A percentile compares a stretch with the other conserved stretches of the same genome.
phyloP scores from a whole-genome alignment of 2,797 vertebrate species.

The Hozukius guyotensis region DNA sequence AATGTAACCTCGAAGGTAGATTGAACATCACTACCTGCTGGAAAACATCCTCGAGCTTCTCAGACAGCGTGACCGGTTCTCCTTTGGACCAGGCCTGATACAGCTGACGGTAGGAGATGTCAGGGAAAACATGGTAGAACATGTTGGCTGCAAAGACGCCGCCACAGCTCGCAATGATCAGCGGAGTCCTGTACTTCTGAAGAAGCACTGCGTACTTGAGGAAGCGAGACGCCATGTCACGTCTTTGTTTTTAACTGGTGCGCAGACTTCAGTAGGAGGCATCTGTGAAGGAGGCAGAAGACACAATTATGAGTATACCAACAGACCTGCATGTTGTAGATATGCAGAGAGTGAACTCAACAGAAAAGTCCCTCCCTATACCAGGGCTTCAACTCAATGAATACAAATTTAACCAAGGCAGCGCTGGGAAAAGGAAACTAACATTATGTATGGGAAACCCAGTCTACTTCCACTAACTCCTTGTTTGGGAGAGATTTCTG shows the following conservation, averaged over 20 bases:
- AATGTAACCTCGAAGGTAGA: background rate
- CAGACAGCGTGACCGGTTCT: conserved; percentile 80
- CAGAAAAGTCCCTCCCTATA: background rate
- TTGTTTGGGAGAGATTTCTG: background rate
- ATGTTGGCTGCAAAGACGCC: conserved; percentile 88
- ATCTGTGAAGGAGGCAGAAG: conserved; percentile 52
- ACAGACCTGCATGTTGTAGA: background rate
- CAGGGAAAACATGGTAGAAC: conserved; percentile 88
- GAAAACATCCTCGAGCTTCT: conserved; percentile 84
- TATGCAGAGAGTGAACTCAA: background rate
- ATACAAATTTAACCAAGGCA: background rate
- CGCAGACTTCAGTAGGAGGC: conserved; percentile 18
- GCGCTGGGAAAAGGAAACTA: background rate
- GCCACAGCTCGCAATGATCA: conserved; percentile 85
- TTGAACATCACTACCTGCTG: conserved; percentile 69
- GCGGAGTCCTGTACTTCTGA: conserved; percentile 86
- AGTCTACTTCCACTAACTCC: background rate
- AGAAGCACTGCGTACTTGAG: conserved; percentile 79
- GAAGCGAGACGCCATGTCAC: conserved; percentile 70
- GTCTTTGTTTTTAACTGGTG: background rate
- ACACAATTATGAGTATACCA: background rate
- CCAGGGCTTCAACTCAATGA: background rate
- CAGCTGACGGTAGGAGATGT: conserved; percentile 83
- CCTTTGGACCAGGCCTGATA: conserved; percentile 91
- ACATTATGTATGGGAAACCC: background rate